Percentiles rank a stretch among this genome's conserved stretches.
These are phyloP conservation scores for Caenorhabditis inopinata DNA, from an alignment of 1,140 invertebrate species.

Conservation along the genomic window DNA sequence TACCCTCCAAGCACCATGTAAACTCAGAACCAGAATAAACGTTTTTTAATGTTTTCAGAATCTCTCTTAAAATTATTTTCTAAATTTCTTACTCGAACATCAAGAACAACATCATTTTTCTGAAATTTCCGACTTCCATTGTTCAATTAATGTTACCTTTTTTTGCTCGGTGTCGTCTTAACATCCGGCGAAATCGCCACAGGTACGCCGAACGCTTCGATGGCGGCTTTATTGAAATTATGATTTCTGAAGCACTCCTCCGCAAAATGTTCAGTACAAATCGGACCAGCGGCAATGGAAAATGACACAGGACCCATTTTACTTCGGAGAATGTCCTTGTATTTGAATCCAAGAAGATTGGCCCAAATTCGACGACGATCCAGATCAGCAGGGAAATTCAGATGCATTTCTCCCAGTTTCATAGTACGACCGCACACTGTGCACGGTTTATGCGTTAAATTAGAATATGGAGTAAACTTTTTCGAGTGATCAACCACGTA, in stretches of 20 bases:
- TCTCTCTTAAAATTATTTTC: too few species aligned
- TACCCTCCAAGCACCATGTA: too few species aligned
- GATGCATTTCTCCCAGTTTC: slow-evolving; percentile 17
- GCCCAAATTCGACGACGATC: slow-evolving; percentile 40
- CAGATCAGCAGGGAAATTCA: slow-evolving; percentile 44
- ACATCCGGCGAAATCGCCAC: background rate
- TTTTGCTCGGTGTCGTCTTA: slow-evolving; percentile 25
- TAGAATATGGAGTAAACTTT: background rate
- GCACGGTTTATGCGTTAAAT: slow-evolving; percentile 18
- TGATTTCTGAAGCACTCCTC: slow-evolving; percentile 44
- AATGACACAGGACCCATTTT: slow-evolving; percentile 6
- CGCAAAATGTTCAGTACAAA: slow-evolving; percentile 43
- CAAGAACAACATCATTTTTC: too few species aligned
- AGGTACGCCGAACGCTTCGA: slow-evolving; percentile 37
- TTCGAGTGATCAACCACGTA: background rate
- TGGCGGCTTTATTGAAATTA: slow-evolving; percentile 44
- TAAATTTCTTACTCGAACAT: too few species aligned
- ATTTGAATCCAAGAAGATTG: slow-evolving; percentile 42
- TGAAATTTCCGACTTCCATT: too few species aligned
- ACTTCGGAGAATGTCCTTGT: slow-evolving; percentile 38
- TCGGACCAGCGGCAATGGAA: slow-evolving; percentile 7
- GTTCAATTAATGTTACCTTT: background rate
- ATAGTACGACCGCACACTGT: slow-evolving; percentile 31
- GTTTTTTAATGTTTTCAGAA: too few species aligned
- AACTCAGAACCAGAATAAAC: too few species aligned